Base-by-base conservation (phyloP, 2,797 vertebrate genomes). In the Pogoniulus pusillus region DNA sequence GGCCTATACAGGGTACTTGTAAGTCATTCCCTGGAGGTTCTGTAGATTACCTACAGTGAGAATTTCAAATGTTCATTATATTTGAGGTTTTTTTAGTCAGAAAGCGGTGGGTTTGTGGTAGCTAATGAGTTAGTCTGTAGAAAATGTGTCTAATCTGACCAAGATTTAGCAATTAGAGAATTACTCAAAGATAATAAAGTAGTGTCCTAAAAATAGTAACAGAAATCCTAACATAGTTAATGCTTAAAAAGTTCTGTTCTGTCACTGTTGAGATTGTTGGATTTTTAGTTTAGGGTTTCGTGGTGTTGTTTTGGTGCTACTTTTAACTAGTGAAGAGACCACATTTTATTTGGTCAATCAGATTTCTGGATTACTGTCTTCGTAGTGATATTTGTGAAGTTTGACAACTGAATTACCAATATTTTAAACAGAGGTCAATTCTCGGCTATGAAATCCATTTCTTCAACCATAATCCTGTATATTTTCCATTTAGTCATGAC, bases 1-100 rank as follows among this genome's bases (percentile, higher is more conserved):
- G 19, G 13, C 6, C 24, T 14, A 1, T 30, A 17, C 20, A 15
- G 34, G 9, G 19, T 17, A 1, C 32, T 68, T 3, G 0, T 2
- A 14, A 47, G 7, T n/a, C 17, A 5, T 9, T 59, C 30, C 10
- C 51, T 27, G 53, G 27, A 53, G 5, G 16, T 47, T 15, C 34
- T 45, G 32, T 32, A 30, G 49, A 29, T 30, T 12, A 5, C 13
- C 58, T 37, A 4, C 9, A 43, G 11, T 1, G 4, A 13, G 9
- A 37, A 47, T 72, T 47, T 23, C 10, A 5, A 30, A 23, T 18
- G 32, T 22, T 26, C 45, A 27, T 8, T 47, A 47, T 47, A 47
- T 22, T 47, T 47, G 20, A 22, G 9, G 15, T 19, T 57, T 30
- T 49, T 4, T 11, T 4, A 30, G 15, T 51, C 55, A 75, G 12